A percentile compares a stretch with the other conserved stretches of the same genome.
Evolutionary conservation across 2,797 vertebrate genomes (phyloP).

Genomic region (Zalophus californianus): DNA sequence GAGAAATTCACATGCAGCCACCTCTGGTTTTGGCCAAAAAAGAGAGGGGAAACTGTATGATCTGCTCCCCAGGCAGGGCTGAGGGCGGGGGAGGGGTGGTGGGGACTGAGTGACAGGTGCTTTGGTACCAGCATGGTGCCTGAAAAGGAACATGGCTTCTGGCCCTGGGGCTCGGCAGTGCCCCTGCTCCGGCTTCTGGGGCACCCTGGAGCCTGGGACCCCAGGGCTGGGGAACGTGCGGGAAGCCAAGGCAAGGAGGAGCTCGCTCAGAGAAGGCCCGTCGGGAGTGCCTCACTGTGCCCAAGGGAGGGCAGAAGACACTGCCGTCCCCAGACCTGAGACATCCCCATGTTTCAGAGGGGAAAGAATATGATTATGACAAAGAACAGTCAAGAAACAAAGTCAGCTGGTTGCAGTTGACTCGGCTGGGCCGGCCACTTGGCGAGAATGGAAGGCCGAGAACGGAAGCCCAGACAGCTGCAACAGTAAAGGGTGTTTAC

Average conservation of each 20-base stretch:
- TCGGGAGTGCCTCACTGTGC: accelerated
- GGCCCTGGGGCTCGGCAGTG: neutral
- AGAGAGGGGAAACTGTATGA: neutral
- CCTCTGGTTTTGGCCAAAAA: neutral
- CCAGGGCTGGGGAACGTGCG: neutral
- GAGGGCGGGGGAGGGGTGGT: neutral
- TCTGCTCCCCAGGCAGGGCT: accelerated
- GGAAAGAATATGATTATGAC: neutral
- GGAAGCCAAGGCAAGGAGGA: neutral
- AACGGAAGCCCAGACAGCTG: accelerated
- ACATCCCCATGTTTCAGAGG: neutral
- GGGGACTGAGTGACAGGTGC: too few species aligned
- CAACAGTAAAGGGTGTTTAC: neutral
- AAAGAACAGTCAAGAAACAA: neutral
- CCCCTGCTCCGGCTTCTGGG: too few species aligned
- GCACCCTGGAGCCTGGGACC: neutral
- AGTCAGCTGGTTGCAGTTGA: accelerated
- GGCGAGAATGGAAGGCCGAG: too few species aligned
- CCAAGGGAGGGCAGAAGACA: neutral
- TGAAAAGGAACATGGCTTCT: neutral
- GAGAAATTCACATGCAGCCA: neutral
- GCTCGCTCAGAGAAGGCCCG: neutral
- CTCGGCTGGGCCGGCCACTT: neutral
- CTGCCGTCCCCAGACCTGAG: accelerated
- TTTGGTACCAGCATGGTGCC: accelerated